These are phyloP conservation scores for Phalacrocorax aristotelis DNA, from an alignment of 2,113 vertebrate genomes.

Conservation along the genomic window DNA sequence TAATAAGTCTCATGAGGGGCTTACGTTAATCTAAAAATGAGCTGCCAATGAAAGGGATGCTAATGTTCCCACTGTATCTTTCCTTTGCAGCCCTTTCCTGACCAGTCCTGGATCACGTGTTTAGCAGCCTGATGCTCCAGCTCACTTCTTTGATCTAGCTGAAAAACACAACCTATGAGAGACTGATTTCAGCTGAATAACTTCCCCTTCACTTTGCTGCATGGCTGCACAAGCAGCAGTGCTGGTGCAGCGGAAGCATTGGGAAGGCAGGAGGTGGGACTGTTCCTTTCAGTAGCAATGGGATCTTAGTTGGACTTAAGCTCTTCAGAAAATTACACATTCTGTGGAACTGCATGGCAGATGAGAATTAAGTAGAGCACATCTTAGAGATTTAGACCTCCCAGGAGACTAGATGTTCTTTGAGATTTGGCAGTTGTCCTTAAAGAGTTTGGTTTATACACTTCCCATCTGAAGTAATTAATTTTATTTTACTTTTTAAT, in stretches of 20 bases:
- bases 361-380: neutral
- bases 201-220: neutral
- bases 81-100: neutral
- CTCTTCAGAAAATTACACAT: fast-evolving
- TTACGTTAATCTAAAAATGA: neutral
- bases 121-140: neutral
- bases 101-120: neutral
- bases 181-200: neutral
- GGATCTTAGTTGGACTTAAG: neutral
- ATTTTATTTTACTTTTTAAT: neutral
- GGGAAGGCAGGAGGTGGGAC: neutral
- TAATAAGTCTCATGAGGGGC: neutral
- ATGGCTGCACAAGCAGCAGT: neutral
- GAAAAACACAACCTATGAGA: neutral
- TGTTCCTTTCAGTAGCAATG: neutral
- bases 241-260: neutral
- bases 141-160: neutral
- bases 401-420: neutral
- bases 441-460: neutral
- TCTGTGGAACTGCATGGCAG: neutral
- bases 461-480: neutral
- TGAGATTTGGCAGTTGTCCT: neutral
- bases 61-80: neutral
- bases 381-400: neutral
- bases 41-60: neutral